Conservation (phyloP, 2,797 vertebrate genomes). For the Cyprinella venusta region DNA sequence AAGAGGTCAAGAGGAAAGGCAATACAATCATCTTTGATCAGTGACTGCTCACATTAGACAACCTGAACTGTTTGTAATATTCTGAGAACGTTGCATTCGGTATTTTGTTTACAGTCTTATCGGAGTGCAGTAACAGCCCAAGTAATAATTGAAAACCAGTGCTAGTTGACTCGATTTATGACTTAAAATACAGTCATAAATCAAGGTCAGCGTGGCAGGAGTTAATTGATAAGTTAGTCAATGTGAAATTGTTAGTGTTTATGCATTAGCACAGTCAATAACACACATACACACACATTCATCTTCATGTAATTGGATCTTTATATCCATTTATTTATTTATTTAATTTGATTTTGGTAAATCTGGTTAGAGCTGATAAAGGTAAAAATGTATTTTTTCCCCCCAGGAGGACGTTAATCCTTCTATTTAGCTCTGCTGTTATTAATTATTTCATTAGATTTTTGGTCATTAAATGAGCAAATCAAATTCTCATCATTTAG, state of each 20-base stretch:
- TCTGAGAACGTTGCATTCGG: neutral
- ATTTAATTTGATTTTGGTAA: neutral
- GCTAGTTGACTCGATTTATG: neutral
- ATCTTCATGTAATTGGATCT: neutral
- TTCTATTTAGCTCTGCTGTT: neutral
- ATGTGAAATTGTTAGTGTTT: neutral
- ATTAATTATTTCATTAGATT: neutral
- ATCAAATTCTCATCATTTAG: conserved; percentile 75
- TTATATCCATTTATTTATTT: neutral
- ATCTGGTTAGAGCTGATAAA: neutral
- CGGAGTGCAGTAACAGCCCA: neutral
- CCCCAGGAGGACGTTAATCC: neutral
- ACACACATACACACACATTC: no score
- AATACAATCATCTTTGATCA: neutral
- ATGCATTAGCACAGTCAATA: neutral
- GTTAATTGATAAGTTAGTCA: neutral
- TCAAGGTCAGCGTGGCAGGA: neutral
- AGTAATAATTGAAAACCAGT: neutral
- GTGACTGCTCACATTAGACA: neutral
- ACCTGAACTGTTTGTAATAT: neutral
- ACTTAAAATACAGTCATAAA: neutral
- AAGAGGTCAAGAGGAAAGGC: conserved; percentile 2
- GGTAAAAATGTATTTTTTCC: neutral
- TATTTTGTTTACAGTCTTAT: neutral
- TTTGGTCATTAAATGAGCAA: conserved; percentile 60